Evolutionary conservation across 2,797 vertebrate genomes (phyloP), one percentile per base, ranked within the genome.

Genomic region (Crenichthys baileyi): DNA sequence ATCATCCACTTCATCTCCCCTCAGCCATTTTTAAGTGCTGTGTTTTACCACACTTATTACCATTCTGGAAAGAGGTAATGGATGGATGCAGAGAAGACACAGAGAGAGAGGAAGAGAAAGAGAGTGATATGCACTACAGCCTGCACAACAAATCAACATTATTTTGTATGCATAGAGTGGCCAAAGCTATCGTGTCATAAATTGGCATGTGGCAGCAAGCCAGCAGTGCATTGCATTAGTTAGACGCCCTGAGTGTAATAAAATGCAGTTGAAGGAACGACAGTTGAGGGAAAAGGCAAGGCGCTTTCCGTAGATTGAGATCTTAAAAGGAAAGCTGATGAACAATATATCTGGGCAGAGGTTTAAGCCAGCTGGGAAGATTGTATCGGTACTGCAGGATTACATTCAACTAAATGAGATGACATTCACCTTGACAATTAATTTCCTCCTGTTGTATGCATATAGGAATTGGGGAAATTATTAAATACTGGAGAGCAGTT

Each of bases 401-500:
- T 90, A 93, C 80, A 85, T 80, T 53, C 85, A 87, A 84, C 93
- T 92, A 95, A 95, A 95, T 95, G 93, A 95, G 92, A 94, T 94
- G 94, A 94, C 94, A 95, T 95, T 95, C 92, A 95, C 94, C 94
- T 85, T 93, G 93, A 95, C 93, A 93, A 95, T 95, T 91, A 90
- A 94, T 94, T 92, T 91, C 85, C 91, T 89, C 85, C 75, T 63
- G 78, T 76, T 84, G 80, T 93, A 87, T 93, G 90, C 88, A 90
- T 90, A 83, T 85, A 86, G 81, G 79, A 73, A 81, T 74, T 50
- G 22, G 29, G 83, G 73, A 85, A 84, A 92, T 85, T 24, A 86
- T 87, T 91, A 86, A 76, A 85, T 86, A 88, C 80, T 83, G 81
- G 72, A 90, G 86, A 85, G n/a, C 55, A 84, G 81, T 83, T 75